These are phyloP conservation scores for Carettochelys insculpta DNA, from an alignment of 2,113 vertebrate species.

Conservation along the genomic window DNA sequence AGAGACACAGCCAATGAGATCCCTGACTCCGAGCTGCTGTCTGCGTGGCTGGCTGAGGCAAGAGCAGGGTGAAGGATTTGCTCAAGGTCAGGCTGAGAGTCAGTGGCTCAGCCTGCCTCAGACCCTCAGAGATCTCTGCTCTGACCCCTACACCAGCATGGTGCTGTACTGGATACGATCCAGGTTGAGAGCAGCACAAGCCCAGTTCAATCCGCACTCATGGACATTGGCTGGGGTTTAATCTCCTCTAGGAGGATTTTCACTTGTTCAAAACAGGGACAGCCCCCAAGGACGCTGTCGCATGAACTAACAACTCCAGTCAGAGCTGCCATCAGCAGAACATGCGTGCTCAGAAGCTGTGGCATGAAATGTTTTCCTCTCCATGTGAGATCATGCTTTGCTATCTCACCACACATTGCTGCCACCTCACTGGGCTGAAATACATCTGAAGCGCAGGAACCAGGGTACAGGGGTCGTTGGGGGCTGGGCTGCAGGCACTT, in stretches of 20 bases:
- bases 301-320: background rate
- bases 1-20: background rate
- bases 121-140: background rate
- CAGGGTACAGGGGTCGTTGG: background rate
- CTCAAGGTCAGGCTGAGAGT: background rate
- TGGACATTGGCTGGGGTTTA: background rate
- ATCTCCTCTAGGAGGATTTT: background rate
- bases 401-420: background rate
- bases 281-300: background rate
- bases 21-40: background rate
- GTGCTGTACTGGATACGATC: background rate
- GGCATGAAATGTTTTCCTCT: background rate
- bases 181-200: background rate
- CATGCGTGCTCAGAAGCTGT: background rate
- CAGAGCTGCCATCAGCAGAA: background rate
- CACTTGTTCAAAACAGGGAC: background rate
- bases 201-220: background rate
- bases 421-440: background rate
- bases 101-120: background rate
- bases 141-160: background rate
- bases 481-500: background rate
- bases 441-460: background rate
- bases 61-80: background rate
- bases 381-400: background rate
- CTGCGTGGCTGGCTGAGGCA: fast-evolving